phyloP scores from a whole-genome alignment of 2,888 invertebrate genomes.

The Drepana falcataria region DNA sequence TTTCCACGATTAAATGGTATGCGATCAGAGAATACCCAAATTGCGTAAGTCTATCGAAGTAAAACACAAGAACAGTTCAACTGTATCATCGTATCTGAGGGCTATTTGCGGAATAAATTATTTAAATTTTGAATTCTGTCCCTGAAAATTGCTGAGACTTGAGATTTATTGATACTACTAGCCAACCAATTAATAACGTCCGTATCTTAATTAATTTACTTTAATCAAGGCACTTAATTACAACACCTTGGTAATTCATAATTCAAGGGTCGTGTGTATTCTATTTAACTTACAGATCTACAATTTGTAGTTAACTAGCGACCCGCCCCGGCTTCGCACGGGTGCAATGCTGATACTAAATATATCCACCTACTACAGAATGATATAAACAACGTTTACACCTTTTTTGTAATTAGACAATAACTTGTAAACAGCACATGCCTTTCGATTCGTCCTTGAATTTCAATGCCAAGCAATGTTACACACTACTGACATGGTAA shows the following conservation, averaged over 20 bases:
- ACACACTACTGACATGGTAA: too few species aligned
- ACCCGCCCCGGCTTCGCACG: too few species aligned
- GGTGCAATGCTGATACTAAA: too few species aligned
- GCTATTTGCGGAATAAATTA: constrained; percentile 2
- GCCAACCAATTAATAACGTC: constrained; percentile 3
- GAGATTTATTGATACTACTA: constrained; percentile 3
- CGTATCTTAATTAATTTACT: constrained; percentile 6
- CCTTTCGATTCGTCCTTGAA: too few species aligned
- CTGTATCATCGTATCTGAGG: neutral
- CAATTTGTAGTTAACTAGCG: too few species aligned
- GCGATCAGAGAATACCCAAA: neutral
- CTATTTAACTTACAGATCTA: neutral
- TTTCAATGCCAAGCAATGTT: too few species aligned
- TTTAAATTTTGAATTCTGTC: neutral
- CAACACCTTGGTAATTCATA: neutral
- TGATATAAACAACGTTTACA: too few species aligned
- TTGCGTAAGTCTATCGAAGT: neutral
- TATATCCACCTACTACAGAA: too few species aligned
- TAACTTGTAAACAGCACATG: too few species aligned
- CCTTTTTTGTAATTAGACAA: too few species aligned
- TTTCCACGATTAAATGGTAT: too few species aligned
- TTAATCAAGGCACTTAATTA: constrained; percentile 4
- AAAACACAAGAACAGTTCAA: neutral
- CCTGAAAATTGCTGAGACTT: neutral
- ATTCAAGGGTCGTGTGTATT: neutral